A percentile compares a stretch with the other conserved stretches of the same genome.
Conservation (phyloP, 2,888 invertebrate species). For the Melanotus villosus region DNA sequence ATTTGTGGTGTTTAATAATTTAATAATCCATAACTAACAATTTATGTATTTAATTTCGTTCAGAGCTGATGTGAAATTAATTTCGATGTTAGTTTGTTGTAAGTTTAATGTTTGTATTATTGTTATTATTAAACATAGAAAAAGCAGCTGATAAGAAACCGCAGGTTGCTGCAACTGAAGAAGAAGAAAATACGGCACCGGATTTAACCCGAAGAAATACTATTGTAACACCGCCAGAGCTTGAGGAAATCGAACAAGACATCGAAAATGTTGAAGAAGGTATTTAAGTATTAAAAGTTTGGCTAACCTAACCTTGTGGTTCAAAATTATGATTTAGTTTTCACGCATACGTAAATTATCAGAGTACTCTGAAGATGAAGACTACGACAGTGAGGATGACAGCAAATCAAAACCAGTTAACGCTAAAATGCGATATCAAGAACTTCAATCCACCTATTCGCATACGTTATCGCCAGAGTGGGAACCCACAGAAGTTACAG, state of each 20-base stretch:
- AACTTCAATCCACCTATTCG: constrained; percentile 63
- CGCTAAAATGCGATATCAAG: constrained; percentile 62
- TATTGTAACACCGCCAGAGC: constrained; percentile 66
- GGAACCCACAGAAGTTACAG: constrained; percentile 60
- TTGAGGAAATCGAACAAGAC: constrained; percentile 63
- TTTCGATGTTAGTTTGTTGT: not conserved
- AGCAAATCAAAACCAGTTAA: constrained; percentile 49
- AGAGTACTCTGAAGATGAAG: constrained; percentile 67
- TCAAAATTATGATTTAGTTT: constrained; percentile 36
- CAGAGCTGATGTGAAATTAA: not conserved
- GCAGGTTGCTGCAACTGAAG: not conserved
- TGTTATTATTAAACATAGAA: not conserved
- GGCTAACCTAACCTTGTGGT: constrained; percentile 7
- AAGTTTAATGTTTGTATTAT: too few relatives aligned
- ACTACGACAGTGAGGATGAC: constrained; percentile 62
- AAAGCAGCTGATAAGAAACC: not conserved
- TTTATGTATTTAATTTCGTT: not conserved
- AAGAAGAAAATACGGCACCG: constrained; percentile 47
- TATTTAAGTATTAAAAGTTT: constrained; percentile 47
- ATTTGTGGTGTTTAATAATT: constrained; percentile 8
- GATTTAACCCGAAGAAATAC: constrained; percentile 69
- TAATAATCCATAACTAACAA: constrained; percentile 20
- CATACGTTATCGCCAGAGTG: constrained; percentile 62
- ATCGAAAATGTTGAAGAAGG: constrained; percentile 64
- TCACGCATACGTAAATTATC: constrained; percentile 39